A percentile compares a stretch with the other conserved stretches of the same genome.
Evolutionary conservation across 2,797 vertebrate species (phyloP).

Genomic region (Phoebastria nigripes): DNA sequence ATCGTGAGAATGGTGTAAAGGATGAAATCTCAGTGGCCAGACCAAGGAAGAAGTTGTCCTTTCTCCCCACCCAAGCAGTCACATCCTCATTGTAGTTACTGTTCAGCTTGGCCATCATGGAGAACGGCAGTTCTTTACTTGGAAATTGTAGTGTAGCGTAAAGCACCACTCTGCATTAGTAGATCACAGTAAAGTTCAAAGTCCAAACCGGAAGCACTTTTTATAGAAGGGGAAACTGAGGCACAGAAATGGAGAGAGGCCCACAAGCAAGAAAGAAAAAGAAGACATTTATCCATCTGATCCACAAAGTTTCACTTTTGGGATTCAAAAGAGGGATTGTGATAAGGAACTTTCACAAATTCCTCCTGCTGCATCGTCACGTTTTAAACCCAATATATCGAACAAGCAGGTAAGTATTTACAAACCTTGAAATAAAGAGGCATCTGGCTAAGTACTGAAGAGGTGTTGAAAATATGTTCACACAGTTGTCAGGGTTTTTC

Average conservation of each 20-base stretch:
- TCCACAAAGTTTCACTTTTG: background rate
- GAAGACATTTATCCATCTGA: background rate
- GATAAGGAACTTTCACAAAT: background rate
- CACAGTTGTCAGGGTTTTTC: background rate
- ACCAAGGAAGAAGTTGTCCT: background rate
- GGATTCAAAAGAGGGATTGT: background rate
- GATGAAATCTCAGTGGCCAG: background rate
- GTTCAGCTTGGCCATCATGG: background rate
- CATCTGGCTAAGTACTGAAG: constrained; percentile 31
- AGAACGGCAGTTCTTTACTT: background rate
- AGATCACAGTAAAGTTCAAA: background rate
- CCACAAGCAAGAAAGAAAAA: background rate
- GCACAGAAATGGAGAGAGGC: background rate
- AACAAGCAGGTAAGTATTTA: background rate
- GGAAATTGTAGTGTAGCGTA: background rate
- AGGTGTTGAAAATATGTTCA: constrained; percentile 43
- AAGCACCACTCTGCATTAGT: background rate
- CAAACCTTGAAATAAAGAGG: constrained; percentile 1
- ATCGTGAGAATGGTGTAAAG: background rate
- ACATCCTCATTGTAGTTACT: background rate
- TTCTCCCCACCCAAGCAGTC: background rate
- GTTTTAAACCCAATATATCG: background rate
- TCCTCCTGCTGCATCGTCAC: background rate
- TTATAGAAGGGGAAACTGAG: background rate
- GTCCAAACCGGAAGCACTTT: background rate